Percentiles rank a stretch among this genome's conserved stretches.
These are phyloP conservation scores for Toxotes lorentzi DNA, from an alignment of 2,797 vertebrate genomes.

Conservation along the genomic window DNA sequence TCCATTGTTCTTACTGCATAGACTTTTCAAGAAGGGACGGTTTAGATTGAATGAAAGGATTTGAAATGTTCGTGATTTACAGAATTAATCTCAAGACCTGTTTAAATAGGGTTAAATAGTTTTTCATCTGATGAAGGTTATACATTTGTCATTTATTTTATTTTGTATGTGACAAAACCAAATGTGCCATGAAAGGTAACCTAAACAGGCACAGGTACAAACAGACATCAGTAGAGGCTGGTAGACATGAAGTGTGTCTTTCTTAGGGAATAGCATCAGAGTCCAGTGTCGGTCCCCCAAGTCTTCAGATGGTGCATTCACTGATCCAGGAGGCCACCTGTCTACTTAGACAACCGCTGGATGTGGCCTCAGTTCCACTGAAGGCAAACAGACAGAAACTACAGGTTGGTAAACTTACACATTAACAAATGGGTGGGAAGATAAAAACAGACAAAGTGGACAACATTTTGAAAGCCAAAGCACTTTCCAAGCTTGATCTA, in stretches of 20 bases:
- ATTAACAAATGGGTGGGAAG: neutral
- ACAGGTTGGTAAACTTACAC: constrained; percentile 69
- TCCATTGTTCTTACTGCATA: neutral
- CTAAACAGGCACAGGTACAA: neutral
- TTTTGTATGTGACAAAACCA: neutral
- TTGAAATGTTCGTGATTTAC: neutral
- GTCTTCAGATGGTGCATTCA: constrained; percentile 52
- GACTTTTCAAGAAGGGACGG: neutral
- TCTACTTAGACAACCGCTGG: constrained; percentile 58
- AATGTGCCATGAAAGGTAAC: neutral
- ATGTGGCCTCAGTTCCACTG: constrained; percentile 65
- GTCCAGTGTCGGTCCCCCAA: constrained; percentile 3
- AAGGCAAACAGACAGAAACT: constrained; percentile 69
- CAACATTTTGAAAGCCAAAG: neutral
- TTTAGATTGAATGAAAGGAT: neutral
- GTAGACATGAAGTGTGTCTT: constrained; percentile 5
- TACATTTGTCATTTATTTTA: neutral
- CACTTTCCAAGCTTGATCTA: neutral
- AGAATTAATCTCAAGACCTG: neutral
- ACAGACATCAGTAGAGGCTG: neutral
- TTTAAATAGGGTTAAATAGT: neutral
- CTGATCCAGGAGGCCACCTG: constrained; percentile 64
- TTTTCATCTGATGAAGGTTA: neutral
- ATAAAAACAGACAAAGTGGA: neutral
- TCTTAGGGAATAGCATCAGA: constrained; percentile 60